Evolutionary conservation across 2,113 vertebrate genomes (phyloP), one percentile per base, ranked within the genome.

Genomic region (Amblyopsis rosae): DNA sequence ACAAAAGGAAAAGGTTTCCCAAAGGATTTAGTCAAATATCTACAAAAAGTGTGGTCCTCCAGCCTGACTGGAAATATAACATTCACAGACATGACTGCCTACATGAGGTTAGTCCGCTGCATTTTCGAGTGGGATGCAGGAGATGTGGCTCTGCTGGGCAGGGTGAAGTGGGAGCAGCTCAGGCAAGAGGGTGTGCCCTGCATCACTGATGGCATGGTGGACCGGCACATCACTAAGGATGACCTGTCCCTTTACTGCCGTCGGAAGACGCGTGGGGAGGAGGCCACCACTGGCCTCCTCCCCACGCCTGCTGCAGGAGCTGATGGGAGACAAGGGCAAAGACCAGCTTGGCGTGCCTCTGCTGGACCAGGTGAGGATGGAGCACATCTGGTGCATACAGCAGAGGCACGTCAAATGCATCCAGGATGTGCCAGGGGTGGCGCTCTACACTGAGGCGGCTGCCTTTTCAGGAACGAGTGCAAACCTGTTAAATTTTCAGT

Each of bases 331-430:
- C 3, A 63, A 51, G 8, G 62, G 35, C 6, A 67, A 47, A 19
- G 67, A 79, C 19, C 45, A 46, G 12, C 12, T 56, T 9, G 70
- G 65, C 6, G 19, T 67, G 3, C 50, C 17, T 3, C 62, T 71
- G 12, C 67, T 80, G 67, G 68, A 77, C 26, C 26, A 26, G 26
- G 26, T 26, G 26, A 26, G 26, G 26, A 26, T 26, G 26, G 26
- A 26, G 26, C 8, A 74, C 63, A 77, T 80, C 55, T 77, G 71
- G 59, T n/a, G 3, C 49, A 51, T 77, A 2, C 73, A 74, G 33
- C 45, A 70, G n/a, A 0, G 15, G 4, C 59, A 80, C 35, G 48
- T 72, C 8, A 60, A 9, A 19, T 80, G 71, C 26, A 81, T 81
- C 53, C 77, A 77, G 53, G 77, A 80, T 2, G 0, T 68, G 17